Conservation (phyloP, 2,797 vertebrate genomes). For the Pseudochaenichthys georgianus region DNA sequence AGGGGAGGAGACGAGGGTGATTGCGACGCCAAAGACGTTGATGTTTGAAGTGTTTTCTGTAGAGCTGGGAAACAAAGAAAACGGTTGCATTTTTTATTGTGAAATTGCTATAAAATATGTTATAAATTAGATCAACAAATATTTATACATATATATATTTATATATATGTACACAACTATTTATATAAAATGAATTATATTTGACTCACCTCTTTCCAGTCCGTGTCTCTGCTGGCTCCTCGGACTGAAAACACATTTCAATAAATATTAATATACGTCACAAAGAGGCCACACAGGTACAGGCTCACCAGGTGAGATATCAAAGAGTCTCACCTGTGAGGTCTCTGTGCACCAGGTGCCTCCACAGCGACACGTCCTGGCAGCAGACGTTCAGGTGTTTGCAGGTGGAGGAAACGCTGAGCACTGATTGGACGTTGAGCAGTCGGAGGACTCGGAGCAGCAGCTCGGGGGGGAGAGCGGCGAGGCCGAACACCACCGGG, state of each 20-base stretch:
- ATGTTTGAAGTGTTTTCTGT: constrained; percentile 53
- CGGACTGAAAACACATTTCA: constrained; percentile 44
- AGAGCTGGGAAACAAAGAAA: constrained; percentile 65
- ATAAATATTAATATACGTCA: too few relatives aligned
- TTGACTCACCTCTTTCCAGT: constrained; percentile 81
- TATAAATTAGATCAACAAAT: too few relatives aligned
- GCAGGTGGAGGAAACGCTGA: constrained; percentile 88
- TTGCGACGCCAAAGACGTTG: not conserved
- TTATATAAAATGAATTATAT: too few relatives aligned
- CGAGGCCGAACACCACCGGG: constrained; percentile 91
- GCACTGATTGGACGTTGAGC: constrained; percentile 87
- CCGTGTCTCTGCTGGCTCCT: constrained; percentile 57
- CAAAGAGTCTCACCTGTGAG: constrained; percentile 84
- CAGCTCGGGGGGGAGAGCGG: constrained; percentile 92
- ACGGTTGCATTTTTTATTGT: too few relatives aligned
- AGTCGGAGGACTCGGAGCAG: constrained; percentile 91
- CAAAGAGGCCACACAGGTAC: too few relatives aligned
- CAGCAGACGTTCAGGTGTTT: constrained; percentile 83
- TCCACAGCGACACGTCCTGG: constrained; percentile 91
- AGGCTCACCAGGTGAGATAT: not conserved
- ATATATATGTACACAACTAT: too few relatives aligned
- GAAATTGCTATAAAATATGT: too few relatives aligned
- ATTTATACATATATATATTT: too few relatives aligned
- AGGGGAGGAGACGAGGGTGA: constrained; percentile 1
- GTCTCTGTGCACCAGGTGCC: constrained; percentile 91